Conservation (phyloP, 1,140 invertebrate species). For the Goniozus legneri region DNA sequence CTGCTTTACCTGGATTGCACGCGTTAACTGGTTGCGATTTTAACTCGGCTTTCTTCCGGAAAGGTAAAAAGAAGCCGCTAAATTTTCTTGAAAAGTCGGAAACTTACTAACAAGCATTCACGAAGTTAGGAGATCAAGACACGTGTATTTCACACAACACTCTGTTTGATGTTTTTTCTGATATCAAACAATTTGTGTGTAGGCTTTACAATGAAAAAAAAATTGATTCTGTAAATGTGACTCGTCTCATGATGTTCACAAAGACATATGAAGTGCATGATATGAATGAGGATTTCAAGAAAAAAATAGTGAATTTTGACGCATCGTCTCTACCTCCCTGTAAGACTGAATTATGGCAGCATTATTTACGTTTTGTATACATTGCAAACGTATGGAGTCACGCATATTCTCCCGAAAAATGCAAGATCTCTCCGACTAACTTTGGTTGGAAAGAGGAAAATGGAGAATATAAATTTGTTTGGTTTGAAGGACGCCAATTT, state of each 20-base stretch:
- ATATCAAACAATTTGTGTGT: not conserved
- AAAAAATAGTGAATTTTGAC: slow-evolving; percentile 17
- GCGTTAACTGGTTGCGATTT: slow-evolving; percentile 45
- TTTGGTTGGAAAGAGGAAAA: slow-evolving; percentile 13
- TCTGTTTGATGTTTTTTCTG: not conserved
- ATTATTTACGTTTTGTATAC: slow-evolving; percentile 13
- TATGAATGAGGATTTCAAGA: slow-evolving; percentile 5
- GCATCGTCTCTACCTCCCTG: slow-evolving; percentile 23
- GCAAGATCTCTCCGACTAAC: not conserved
- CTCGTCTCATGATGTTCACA: not conserved
- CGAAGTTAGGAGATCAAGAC: slow-evolving; percentile 4
- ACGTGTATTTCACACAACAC: not conserved
- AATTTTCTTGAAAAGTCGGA: slow-evolving; percentile 15
- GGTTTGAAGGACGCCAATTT: slow-evolving; percentile 18
- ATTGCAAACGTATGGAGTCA: slow-evolving; percentile 18
- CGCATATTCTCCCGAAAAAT: slow-evolving; percentile 2
- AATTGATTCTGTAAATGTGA: not conserved
- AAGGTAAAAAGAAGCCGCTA: slow-evolving; percentile 29
- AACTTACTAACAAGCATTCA: slow-evolving; percentile 18
- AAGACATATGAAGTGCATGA: not conserved
- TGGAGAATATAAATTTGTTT: slow-evolving; percentile 9
- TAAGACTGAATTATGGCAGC: slow-evolving; percentile 13
- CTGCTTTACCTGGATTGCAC: slow-evolving; percentile 36
- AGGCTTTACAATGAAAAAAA: not conserved
- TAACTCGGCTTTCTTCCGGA: slow-evolving; percentile 37